These are phyloP conservation scores for Cichladusa arquata DNA, from an alignment of 2,113 vertebrate species.

Conservation along the genomic window DNA sequence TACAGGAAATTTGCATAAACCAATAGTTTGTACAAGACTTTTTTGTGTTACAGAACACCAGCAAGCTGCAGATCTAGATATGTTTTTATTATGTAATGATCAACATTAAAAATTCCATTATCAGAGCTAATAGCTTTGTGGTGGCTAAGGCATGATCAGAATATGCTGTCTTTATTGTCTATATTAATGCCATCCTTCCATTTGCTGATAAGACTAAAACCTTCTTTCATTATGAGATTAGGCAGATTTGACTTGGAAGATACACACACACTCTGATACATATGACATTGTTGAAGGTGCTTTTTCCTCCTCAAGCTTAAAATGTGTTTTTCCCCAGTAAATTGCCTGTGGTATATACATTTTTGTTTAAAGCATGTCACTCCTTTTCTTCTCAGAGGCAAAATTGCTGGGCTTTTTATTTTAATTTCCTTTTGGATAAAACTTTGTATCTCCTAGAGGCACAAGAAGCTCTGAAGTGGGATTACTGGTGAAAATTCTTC, in stretches of 20 bases:
- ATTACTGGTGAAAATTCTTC: neutral
- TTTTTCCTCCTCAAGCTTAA: neutral
- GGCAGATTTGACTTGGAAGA: neutral
- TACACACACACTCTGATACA: neutral
- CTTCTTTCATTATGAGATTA: slow-evolving; percentile 12
- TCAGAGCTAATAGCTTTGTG: neutral
- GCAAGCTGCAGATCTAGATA: neutral
- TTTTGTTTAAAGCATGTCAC: neutral
- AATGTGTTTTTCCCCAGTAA: neutral
- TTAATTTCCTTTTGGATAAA: slow-evolving; percentile 41
- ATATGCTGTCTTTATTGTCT: neutral
- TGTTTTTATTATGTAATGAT: neutral
- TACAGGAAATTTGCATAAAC: neutral
- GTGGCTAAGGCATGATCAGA: neutral
- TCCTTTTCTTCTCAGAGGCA: neutral
- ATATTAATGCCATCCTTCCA: neutral
- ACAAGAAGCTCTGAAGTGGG: neutral
- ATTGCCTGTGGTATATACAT: neutral
- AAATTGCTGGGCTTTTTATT: neutral
- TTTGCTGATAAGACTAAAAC: neutral
- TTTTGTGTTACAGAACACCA: neutral
- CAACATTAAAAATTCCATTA: slow-evolving; percentile 13
- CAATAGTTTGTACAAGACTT: neutral
- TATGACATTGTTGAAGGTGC: neutral
- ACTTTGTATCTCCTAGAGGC: neutral